phyloP scores from a whole-genome alignment of 2,888 invertebrate genomes.

The Baronia brevicornis region DNA sequence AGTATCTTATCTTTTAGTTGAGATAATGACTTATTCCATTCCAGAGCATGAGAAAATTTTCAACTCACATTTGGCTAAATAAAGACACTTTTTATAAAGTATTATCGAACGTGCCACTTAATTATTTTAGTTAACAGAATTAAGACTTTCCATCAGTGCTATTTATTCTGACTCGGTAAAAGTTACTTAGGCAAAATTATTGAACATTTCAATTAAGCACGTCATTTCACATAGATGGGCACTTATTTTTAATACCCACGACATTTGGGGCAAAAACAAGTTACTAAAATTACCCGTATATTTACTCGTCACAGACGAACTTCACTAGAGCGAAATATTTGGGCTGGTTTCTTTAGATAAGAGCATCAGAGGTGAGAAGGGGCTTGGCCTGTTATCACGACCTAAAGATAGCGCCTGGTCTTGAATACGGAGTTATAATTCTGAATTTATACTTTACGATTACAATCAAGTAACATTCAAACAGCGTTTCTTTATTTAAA shows the following conservation, averaged over 20 bases:
- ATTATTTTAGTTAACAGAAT: no score
- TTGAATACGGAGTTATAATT: slow-evolving; percentile 17
- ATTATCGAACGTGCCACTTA: no score
- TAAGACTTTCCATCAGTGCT: slow-evolving; percentile 17
- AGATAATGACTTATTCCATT: no score
- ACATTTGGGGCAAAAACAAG: no score
- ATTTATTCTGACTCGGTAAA: slow-evolving; percentile 17
- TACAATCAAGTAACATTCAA: slow-evolving; percentile 16
- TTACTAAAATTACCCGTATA: slow-evolving; percentile 1
- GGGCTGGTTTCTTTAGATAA: slow-evolving; percentile 21
- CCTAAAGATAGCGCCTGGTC: slow-evolving; percentile 19
- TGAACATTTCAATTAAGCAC: slow-evolving; percentile 24
- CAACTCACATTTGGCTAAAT: no score
- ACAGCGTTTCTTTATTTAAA: slow-evolving; percentile 13
- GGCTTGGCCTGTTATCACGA: slow-evolving; percentile 21
- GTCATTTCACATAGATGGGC: slow-evolving; percentile 26
- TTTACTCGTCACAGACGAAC: slow-evolving; percentile 10
- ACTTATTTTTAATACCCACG: slow-evolving; percentile 23
- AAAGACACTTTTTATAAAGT: no score
- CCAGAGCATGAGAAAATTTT: no score
- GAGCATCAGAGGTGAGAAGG: slow-evolving; percentile 23
- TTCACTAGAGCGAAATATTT: slow-evolving; percentile 16
- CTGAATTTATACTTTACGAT: slow-evolving; percentile 15
- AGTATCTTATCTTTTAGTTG: no score
- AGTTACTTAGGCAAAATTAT: slow-evolving; percentile 16